Conservation (phyloP, 1,140 invertebrate species). For the Episyrphus balteatus region DNA sequence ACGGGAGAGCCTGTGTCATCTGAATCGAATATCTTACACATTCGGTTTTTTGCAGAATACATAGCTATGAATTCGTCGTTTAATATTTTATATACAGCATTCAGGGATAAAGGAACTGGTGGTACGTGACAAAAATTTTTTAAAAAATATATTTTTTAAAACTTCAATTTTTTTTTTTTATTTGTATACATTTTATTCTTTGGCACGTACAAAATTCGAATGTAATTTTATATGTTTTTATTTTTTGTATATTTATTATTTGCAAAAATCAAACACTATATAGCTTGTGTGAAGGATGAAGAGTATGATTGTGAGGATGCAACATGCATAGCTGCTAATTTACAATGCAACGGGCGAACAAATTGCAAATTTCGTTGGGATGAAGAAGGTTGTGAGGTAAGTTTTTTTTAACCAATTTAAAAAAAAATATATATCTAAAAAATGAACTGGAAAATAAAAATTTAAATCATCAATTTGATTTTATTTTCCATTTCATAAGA, state of each 20-base stretch:
- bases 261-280: constrained; percentile 9
- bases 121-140: constrained; percentile 15
- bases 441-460: no score
- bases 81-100: constrained; percentile 59
- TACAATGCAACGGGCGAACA: constrained; percentile 61
- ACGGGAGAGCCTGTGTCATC: constrained; percentile 58
- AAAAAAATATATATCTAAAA: no score
- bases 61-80: constrained; percentile 56
- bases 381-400: constrained; percentile 60
- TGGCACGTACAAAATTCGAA: no score
- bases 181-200: no score
- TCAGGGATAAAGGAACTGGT: constrained; percentile 46
- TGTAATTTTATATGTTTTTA: neutral
- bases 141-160: neutral
- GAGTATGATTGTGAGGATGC: constrained; percentile 79
- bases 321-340: constrained; percentile 58
- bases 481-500: no score
- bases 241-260: neutral
- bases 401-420: no score
- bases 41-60: constrained; percentile 57
- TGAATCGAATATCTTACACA: constrained; percentile 49
- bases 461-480: no score
- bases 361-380: constrained; percentile 80
- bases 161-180: neutral
- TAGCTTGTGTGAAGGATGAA: constrained; percentile 41